Conservation (phyloP, 2,797 vertebrate species). For the Odontamblyopus rebecca region DNA sequence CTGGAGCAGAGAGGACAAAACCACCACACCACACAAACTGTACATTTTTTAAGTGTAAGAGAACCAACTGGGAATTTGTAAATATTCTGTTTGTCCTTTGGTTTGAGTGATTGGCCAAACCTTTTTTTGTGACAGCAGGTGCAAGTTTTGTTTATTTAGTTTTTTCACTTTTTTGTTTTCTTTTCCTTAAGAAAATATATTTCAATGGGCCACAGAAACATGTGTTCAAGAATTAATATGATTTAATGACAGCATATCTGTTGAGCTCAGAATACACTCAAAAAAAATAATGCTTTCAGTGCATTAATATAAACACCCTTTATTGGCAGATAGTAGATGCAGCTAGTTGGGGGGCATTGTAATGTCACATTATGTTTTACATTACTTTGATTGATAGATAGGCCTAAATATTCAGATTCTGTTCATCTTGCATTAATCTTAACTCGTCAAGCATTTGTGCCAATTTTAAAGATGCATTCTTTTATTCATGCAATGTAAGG, state of each 20-base stretch:
- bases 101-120: constrained; percentile 77
- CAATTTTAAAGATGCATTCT: constrained; percentile 52
- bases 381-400: constrained; percentile 38
- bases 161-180: constrained; percentile 15
- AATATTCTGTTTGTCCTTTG: constrained; percentile 85
- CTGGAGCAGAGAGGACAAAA: constrained; percentile 54
- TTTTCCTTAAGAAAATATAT: constrained; percentile 41
- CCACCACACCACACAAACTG: constrained; percentile 71
- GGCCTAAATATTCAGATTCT: constrained; percentile 51
- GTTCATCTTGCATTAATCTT: constrained; percentile 20
- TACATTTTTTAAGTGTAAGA: constrained; percentile 81
- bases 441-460: constrained; percentile 60
- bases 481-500: constrained; percentile 43
- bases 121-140: constrained; percentile 81
- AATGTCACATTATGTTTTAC: constrained; percentile 4
- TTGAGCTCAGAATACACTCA: constrained; percentile 34
- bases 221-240: constrained; percentile 15
- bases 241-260: constrained; percentile 33
- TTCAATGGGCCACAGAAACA: constrained; percentile 46
- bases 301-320: constrained; percentile 43
- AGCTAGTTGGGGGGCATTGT: constrained; percentile 25
- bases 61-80: constrained; percentile 81
- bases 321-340: constrained; percentile 56
- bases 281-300: constrained; percentile 33
- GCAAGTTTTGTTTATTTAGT: constrained; percentile 70